These are phyloP conservation scores for Telmatochromis sp. DNA, from an alignment of 2,113 vertebrate species.

Conservation along the genomic window DNA sequence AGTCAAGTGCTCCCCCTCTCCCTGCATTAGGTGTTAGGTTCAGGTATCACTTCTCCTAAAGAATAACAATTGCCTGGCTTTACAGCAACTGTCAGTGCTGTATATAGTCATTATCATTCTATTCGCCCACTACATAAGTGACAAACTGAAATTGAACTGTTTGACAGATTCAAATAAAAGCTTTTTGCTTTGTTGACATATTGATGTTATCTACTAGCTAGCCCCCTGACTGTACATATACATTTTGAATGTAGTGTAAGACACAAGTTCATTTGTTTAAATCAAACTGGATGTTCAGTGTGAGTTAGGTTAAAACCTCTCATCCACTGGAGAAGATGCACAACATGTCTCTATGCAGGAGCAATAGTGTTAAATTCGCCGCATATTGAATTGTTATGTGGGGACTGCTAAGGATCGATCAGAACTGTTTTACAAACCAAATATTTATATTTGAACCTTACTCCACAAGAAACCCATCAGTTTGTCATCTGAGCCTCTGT, in stretches of 20 bases:
- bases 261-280: neutral
- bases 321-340: neutral
- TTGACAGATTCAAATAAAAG: neutral
- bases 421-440: neutral
- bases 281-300: neutral
- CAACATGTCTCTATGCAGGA: neutral
- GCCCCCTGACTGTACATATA: neutral
- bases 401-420: neutral
- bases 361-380: neutral
- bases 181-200: neutral
- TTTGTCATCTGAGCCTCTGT: neutral
- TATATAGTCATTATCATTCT: neutral
- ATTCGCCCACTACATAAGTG: neutral
- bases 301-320: neutral
- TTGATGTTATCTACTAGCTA: neutral
- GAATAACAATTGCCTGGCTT: neutral
- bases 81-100: neutral
- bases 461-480: neutral
- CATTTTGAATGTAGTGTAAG: neutral
- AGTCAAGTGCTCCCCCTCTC: accelerated
- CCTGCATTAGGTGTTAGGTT: neutral
- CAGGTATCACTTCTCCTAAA: neutral
- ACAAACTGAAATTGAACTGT: neutral
- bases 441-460: slow-evolving; percentile 1
- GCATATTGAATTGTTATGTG: neutral